Evolutionary conservation across 2,797 vertebrate genomes (phyloP), one percentile per base, ranked within the genome.

Genomic region (Sebastes goodei): DNA sequence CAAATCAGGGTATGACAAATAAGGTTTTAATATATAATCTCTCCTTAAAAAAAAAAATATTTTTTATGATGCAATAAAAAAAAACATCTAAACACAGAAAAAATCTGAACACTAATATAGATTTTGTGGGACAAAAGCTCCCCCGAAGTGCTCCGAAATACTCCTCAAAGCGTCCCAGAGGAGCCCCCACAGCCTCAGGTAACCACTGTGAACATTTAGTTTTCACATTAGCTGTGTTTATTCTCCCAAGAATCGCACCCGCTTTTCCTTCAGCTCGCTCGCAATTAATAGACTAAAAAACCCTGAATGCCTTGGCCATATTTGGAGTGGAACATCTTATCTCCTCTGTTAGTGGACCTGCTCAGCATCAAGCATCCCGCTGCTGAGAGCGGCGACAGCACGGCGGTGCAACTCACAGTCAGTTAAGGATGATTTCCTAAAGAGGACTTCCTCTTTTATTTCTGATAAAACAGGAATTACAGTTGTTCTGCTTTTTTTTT

Each of bases 301-400:
- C 67, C 62, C 57, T 25, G 75, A 86, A 83, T 91, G 79, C 85
- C 73, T 77, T 84, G 67, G 76, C 94, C 94, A 90, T 95, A 95
- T 95, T 93, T 93, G 95, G 94, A 93, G 88, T 93, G 91, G 93
- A 94, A 91, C 90, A 86, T 91, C 78, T 92, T 89, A 93, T 94
- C 88, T 84, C 56, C 79, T 86, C 71, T 83, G 63, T 77, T 20
- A 76, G 76, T 60, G 72, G 88, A 90, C 83, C 90, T 91, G 90
- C 83, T 76, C 82, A 92, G 86, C 83, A 78, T 90, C 88, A 79
- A 76, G 71, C 87, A 57, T 85, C 78, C 78, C 57, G 59, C 86
- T 60, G 74, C 76, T 66, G 76, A 35, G 53, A 67, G 62, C 80
- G 49, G 74, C 38, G 55, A 76, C 80, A 59, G 60, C 57, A 83